Percentiles rank a stretch among this genome's conserved stretches.
phyloP scores from a whole-genome alignment of 2,888 invertebrate species.

The Pollenia angustigena region DNA sequence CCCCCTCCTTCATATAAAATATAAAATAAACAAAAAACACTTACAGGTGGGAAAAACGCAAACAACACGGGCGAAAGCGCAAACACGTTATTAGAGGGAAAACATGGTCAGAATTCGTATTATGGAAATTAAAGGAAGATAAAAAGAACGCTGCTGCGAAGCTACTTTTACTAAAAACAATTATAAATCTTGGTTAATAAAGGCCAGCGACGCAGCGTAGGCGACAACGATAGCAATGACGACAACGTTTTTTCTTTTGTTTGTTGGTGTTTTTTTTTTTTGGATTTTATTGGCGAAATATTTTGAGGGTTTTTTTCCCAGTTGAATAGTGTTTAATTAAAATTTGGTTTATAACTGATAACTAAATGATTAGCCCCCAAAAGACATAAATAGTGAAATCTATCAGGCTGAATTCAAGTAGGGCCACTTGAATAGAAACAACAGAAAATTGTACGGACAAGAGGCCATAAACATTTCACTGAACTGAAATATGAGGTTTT shows the following conservation, averaged over 20 bases:
- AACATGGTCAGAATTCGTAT: too few relatives aligned
- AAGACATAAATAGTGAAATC: background rate
- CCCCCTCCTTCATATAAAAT: background rate
- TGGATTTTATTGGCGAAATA: too few relatives aligned
- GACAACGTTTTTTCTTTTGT: background rate
- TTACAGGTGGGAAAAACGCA: background rate
- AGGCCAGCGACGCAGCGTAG: background rate
- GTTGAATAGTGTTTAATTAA: conserved; percentile 37
- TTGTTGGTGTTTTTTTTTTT: background rate
- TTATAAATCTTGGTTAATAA: background rate
- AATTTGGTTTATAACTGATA: conserved; percentile 41
- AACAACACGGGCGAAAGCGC: background rate
- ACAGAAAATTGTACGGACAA: background rate
- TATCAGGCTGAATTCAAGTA: conserved; percentile 55
- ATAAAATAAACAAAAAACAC: background rate
- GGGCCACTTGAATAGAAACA: conserved; percentile 37
- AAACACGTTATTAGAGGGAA: too few relatives aligned
- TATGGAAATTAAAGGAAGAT: background rate
- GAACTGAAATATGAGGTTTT: too few relatives aligned
- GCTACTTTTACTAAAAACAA: background rate
- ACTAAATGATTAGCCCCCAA: conserved; percentile 41
- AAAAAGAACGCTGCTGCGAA: background rate
- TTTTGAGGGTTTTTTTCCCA: background rate
- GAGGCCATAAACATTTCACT: background rate
- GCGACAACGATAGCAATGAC: background rate